Base-by-base conservation (phyloP, 2,888 invertebrate genomes). In the Leucophenga maculata region DNA sequence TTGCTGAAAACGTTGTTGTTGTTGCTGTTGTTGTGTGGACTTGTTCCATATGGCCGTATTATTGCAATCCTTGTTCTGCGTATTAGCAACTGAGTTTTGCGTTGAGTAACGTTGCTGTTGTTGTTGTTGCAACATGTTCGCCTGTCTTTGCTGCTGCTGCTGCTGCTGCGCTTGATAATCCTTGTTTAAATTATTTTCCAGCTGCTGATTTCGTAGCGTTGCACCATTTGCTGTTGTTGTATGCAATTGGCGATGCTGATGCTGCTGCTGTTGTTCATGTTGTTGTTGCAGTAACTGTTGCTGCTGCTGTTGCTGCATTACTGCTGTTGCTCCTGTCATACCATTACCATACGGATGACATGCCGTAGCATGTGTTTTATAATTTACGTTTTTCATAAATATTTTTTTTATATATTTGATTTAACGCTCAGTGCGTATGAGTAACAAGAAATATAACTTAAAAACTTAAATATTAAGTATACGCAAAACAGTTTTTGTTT, bases 301-400 rank as follows among this genome's bases (percentile, higher is more conserved):
- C 1, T 75, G 76, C 6, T 72, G 75, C 2, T 73, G 78, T 0
- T 71, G 78, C 16, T 68, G 68, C 55, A 55, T 4, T 13, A 9
- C 32, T 22, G 72, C 54, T 68, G 68, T n/a, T 68, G 67, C 44
- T 68, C 64, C 11, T 16, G 9, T 20, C 16, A 14, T 16, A 6
- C 11, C n/a, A 9, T 18, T 16, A 65, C 50, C 65, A 60, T 83
- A 80, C 50, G 83, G 80, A 70, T 82, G 83, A 74, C 83, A 83
- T 82, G 81, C 84, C 84, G 81, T 82, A 73, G 76, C 76, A 77
- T 83, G 85, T 82, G 84, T 52, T 70, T 85, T 83, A 80, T 77
- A 81, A 72, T 82, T 82, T 18, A 79, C 69, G 79, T 81, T 82
- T 81, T 82, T 83, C 81, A 84, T 84, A 84, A 81, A 65, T 22